Percentiles rank a stretch among this genome's conserved stretches.
Conservation (phyloP, 2,888 invertebrate species). For the Aporophyla lueneburgensis region DNA sequence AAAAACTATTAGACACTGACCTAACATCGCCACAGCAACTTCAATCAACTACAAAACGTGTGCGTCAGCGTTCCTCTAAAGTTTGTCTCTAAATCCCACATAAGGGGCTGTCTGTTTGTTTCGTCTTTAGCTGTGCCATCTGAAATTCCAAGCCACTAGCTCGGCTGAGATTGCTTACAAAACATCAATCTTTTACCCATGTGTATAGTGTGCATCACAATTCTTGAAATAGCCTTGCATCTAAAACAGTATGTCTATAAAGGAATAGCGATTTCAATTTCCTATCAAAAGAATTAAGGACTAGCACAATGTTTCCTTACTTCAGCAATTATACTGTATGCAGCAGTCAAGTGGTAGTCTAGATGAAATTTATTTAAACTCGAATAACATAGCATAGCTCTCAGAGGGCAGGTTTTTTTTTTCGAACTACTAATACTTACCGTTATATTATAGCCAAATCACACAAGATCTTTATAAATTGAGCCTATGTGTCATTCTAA, state of each 20-base stretch:
- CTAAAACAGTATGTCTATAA: background rate
- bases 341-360: background rate
- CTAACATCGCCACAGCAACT: background rate
- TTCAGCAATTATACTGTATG: background rate
- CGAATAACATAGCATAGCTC: no score
- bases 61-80: background rate
- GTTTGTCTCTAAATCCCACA: background rate
- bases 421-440: no score
- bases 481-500: no score
- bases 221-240: background rate
- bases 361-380: no score
- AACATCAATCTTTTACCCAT: slow-evolving; percentile 12
- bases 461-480: no score
- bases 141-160: slow-evolving; percentile 35
- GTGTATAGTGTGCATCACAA: background rate
- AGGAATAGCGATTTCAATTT: background rate
- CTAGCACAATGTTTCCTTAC: background rate
- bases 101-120: background rate
- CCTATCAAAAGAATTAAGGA: background rate
- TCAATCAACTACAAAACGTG: background rate
- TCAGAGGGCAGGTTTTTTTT: no score
- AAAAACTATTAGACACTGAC: background rate
- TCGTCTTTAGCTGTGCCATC: slow-evolving; percentile 6
- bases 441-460: no score
- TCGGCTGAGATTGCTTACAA: slow-evolving; percentile 19